phyloP scores from a whole-genome alignment of 2,888 invertebrate species.

The Troglohyphantes excavatus region DNA sequence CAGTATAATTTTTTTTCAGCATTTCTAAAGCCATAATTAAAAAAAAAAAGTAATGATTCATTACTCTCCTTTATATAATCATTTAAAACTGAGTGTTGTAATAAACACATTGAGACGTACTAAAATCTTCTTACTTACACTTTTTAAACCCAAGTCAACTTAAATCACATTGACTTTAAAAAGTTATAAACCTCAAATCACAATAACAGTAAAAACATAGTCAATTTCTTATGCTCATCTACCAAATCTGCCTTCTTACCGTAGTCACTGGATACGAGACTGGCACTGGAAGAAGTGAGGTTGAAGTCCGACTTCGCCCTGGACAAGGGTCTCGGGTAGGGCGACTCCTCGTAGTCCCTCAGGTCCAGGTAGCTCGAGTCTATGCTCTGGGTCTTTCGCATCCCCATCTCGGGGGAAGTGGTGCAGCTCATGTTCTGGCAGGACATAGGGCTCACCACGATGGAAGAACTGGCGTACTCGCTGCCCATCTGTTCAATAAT shows the following conservation, averaged over 20 bases:
- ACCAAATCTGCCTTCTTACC: conserved; percentile 14
- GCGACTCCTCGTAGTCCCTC: conserved; percentile 63
- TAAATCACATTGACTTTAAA: too few relatives aligned
- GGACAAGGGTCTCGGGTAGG: conserved; percentile 79
- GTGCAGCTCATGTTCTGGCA: conserved; percentile 67
- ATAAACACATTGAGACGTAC: too few relatives aligned
- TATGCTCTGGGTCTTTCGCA: conserved; percentile 74
- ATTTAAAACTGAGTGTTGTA: too few relatives aligned
- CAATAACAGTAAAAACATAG: too few relatives aligned
- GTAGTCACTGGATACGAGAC: conserved; percentile 68
- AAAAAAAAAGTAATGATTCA: too few relatives aligned
- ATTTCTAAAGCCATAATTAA: too few relatives aligned
- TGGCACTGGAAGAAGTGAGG: conserved; percentile 86
- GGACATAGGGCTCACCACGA: conserved; percentile 64
- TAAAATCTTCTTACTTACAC: too few relatives aligned
- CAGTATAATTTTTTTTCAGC: too few relatives aligned
- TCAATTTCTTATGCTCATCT: too few relatives aligned
- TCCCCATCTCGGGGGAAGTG: conserved; percentile 58
- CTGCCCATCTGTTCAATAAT: conserved; percentile 67
- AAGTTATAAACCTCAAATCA: too few relatives aligned
- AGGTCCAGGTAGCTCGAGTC: conserved; percentile 77
- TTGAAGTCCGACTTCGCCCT: conserved; percentile 95
- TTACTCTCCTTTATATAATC: too few relatives aligned
- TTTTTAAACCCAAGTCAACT: too few relatives aligned
- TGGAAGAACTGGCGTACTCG: conserved; percentile 70